Evolutionary conservation across 2,113 vertebrate species (phyloP).

Genomic region (Zosterops pallidus): DNA sequence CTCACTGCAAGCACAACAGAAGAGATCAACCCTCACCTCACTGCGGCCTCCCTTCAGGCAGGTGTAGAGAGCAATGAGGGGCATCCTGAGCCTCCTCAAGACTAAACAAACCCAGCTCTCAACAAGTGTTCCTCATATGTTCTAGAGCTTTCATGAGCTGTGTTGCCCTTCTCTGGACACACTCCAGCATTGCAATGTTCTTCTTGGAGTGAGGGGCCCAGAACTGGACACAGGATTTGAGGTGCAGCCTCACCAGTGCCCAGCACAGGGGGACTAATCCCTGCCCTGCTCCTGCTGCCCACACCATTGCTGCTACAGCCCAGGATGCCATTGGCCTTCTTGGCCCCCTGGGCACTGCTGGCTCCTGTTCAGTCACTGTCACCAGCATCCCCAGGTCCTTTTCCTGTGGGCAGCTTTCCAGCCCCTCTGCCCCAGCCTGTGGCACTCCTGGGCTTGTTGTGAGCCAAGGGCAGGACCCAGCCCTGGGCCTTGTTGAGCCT

Average conservation of each 20-base stretch:
- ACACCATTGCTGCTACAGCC: background rate
- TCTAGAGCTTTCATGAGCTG: background rate
- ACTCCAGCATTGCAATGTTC: background rate
- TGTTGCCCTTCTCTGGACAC: background rate
- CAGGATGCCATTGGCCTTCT: background rate
- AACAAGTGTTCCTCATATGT: background rate
- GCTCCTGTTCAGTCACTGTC: background rate
- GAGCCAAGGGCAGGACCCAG: background rate
- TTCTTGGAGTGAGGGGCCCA: background rate
- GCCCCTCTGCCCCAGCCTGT: background rate
- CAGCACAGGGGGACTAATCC: no score
- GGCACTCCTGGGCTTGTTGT: background rate
- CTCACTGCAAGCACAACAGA: background rate
- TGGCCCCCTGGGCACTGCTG: background rate
- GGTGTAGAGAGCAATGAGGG: background rate
- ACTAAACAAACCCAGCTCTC: background rate
- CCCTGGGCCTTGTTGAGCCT: no score
- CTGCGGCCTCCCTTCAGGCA: background rate
- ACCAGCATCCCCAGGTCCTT: background rate
- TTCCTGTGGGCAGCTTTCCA: background rate
- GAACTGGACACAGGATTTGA: accelerated
- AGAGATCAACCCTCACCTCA: background rate
- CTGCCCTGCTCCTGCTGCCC: background rate
- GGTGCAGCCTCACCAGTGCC: accelerated
- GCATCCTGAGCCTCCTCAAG: background rate